Conservation (phyloP, 2,888 invertebrate species). For the Balanococcus diminutus region DNA sequence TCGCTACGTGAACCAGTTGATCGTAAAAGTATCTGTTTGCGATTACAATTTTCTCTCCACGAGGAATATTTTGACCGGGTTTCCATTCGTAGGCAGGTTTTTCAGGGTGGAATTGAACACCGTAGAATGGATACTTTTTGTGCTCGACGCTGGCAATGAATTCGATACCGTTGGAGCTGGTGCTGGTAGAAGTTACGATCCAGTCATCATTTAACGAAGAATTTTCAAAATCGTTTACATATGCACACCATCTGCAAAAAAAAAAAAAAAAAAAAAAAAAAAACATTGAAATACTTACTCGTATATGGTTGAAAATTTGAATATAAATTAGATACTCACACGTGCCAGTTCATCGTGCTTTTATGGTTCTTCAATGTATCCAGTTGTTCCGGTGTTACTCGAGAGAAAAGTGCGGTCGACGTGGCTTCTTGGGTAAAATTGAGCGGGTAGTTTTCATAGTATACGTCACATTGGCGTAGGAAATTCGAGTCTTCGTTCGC, state of each 20-base stretch:
- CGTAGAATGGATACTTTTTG: slow-evolving; percentile 55
- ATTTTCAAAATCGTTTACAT: not conserved
- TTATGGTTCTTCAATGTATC: not conserved
- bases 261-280: too few species aligned
- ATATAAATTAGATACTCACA: not conserved
- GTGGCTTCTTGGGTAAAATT: not conserved
- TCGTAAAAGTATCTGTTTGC: slow-evolving; percentile 54
- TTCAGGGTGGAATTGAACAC: slow-evolving; percentile 57
- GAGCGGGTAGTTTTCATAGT: not conserved
- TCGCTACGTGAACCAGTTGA: slow-evolving; percentile 47
- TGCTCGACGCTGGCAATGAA: slow-evolving; percentile 56
- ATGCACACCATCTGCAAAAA: not conserved
- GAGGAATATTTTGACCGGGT: slow-evolving; percentile 35
- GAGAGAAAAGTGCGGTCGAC: not conserved
- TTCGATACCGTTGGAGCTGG: slow-evolving; percentile 4
- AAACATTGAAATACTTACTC: too few species aligned
- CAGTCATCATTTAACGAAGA: not conserved
- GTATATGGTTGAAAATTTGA: too few species aligned
- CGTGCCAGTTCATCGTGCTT: slow-evolving; percentile 4
- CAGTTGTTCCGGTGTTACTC: not conserved
- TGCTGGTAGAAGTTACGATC: not conserved
- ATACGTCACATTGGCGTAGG: not conserved
- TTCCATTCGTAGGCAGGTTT: slow-evolving; percentile 55
- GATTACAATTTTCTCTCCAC: slow-evolving; percentile 38
- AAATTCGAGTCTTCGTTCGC: slow-evolving; percentile 59